Base-by-base conservation (phyloP, 2,113 vertebrate genomes). In the Lates calcarifer region DNA sequence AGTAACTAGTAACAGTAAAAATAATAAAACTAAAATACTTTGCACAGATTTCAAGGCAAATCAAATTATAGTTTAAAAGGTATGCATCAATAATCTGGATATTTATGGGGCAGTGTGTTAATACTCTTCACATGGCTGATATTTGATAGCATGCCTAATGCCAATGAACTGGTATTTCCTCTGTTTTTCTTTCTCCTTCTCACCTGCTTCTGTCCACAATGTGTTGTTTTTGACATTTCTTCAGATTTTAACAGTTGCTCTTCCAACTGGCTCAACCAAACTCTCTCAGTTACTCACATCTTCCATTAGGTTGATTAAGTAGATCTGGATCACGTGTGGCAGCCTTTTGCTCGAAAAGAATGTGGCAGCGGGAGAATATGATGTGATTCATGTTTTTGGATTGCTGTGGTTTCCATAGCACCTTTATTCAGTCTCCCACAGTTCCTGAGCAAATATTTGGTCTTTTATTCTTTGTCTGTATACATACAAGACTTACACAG, bases 381-480 rank as follows among this genome's bases (percentile, higher is more conserved):
- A 81, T 77, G 80, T 87, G 66, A 89, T 88, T 86, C 55, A 86
- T 91, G 49, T 74, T 80, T 90, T 60, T 82, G 64, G 61, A 85
- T 81, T 61, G 69, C 76, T 83, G 79, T 81, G 76, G 75, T 93
- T 93, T 93, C 74, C 29, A 84, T 80, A 78, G 69, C 68, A 77
- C 81, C 79, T 90, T 92, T 88, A 92, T 92, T 90, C 63, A 90
- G 75, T 87, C 86, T 91, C 74, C 63, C 72, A 79, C 63, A 74
- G 76, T 93, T 93, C 94, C 92, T 92, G 92, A 94, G 93, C 92
- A 91, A 93, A 92, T 92, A 88, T 73, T 89, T 81, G 61, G 47
- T 79, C 73, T 86, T 90, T 89, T 87, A 82, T 93, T 91, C 74
- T 86, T 86, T 87, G 83, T 91, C 87, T 6, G 67, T 82, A 81